Conservation (phyloP, 1,140 invertebrate species). For the Trichoplusia ni region DNA sequence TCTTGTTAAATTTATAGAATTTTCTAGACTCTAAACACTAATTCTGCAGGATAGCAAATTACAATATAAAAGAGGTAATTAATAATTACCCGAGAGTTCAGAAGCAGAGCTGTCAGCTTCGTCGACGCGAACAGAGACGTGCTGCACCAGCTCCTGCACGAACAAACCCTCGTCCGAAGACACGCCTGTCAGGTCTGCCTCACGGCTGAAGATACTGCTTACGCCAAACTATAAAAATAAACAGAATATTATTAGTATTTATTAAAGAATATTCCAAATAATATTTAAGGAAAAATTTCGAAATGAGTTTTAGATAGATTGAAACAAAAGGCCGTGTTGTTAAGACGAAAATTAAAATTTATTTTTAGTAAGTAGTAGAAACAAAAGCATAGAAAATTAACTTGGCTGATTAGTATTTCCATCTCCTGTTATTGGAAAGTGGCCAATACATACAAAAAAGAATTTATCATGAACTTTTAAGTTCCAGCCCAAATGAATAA, state of each 20-base stretch:
- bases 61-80: background rate
- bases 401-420: no score
- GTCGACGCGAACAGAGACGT: slow-evolving; percentile 83
- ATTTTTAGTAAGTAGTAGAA: background rate
- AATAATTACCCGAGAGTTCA: slow-evolving; percentile 62
- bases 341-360: background rate
- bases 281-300: background rate
- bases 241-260: background rate
- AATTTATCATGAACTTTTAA: no score
- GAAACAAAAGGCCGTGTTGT: background rate
- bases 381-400: background rate
- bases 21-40: no score
- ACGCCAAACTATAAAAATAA: slow-evolving; percentile 79
- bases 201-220: slow-evolving; percentile 81
- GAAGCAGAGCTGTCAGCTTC: slow-evolving; percentile 61
- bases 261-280: background rate
- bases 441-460: no score
- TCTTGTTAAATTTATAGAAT: no score
- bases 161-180: slow-evolving; percentile 81
- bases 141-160: slow-evolving; percentile 84
- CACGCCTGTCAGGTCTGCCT: slow-evolving; percentile 82
- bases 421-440: no score
- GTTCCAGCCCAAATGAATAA: no score
- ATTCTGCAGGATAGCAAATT: background rate
- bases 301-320: background rate